phyloP scores from a whole-genome alignment of 2,888 invertebrate species.

The Pseudococcus longispinus region DNA sequence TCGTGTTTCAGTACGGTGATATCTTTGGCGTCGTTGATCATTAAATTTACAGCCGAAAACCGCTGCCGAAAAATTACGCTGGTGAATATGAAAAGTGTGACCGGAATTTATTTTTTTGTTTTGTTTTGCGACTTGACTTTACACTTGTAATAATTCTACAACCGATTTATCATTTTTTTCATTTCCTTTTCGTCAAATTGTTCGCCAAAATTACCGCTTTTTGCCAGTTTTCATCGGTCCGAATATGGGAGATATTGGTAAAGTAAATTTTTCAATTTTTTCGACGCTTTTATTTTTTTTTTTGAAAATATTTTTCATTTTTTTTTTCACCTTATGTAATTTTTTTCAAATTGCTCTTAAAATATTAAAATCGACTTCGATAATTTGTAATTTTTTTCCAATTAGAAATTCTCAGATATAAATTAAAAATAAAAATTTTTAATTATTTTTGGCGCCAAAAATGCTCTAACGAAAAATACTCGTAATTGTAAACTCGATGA shows the following conservation, averaged over 20 bases:
- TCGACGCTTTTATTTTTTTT: background rate
- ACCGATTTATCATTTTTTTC: background rate
- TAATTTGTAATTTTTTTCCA: too few species aligned
- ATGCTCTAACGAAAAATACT: background rate
- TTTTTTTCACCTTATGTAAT: background rate
- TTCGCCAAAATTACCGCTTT: background rate
- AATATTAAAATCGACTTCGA: background rate
- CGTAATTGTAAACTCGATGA: background rate
- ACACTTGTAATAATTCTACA: background rate
- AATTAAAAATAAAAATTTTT: background rate
- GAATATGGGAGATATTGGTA: constrained; percentile 50
- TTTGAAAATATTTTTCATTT: background rate
- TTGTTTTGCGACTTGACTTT: background rate
- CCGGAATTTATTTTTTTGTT: background rate
- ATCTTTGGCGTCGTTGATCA: constrained; percentile 49
- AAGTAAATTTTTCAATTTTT: constrained; percentile 16
- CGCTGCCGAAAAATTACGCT: background rate
- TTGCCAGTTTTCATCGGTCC: background rate
- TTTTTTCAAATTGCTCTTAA: background rate
- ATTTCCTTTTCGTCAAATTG: background rate
- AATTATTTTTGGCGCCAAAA: background rate
- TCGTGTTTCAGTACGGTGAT: constrained; percentile 50
- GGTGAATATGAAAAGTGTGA: constrained; percentile 43
- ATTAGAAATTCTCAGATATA: too few species aligned
- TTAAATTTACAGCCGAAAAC: constrained; percentile 43